These are phyloP conservation scores for Stenchaetothrips biformis DNA, from an alignment of 2,888 invertebrate species.

Conservation along the genomic window DNA sequence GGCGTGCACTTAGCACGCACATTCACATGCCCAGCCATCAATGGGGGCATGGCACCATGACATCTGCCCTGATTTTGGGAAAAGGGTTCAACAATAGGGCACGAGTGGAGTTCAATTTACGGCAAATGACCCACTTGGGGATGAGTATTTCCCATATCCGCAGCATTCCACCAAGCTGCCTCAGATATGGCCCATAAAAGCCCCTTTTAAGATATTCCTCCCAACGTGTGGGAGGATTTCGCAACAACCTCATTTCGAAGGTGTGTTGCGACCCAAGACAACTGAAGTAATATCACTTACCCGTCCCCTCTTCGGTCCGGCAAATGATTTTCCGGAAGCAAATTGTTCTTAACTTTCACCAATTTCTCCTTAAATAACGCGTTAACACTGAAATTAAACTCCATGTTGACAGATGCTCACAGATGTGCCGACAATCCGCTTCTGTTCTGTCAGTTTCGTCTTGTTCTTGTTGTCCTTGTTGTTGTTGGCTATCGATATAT, in stretches of 20 bases:
- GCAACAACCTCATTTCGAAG: constrained; percentile 15
- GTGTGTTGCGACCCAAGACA: not conserved
- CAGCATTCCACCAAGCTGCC: too few species aligned
- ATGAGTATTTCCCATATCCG: too few species aligned
- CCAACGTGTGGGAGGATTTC: constrained; percentile 4
- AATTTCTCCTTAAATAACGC: constrained; percentile 36
- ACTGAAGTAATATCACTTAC: constrained; percentile 31
- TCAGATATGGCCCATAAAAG: too few species aligned
- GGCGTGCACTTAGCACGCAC: too few species aligned
- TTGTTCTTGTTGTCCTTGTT: too few species aligned
- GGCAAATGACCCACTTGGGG: too few species aligned
- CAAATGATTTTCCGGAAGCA: constrained; percentile 36
- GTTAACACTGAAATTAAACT: constrained; percentile 38
- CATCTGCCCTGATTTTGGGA: not conserved
- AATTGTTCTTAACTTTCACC: constrained; percentile 36
- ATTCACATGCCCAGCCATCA: too few species aligned
- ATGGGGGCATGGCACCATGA: constrained; percentile 4
- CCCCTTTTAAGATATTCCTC: too few species aligned
- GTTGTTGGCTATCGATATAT: too few species aligned
- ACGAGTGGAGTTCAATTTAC: too few species aligned
- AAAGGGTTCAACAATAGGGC: not conserved
- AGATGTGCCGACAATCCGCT: constrained; percentile 8
- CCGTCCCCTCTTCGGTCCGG: constrained; percentile 35
- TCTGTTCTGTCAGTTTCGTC: not conserved
- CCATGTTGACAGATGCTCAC: constrained; percentile 35